These are phyloP conservation scores for Watsonalla cultraria DNA, from an alignment of 2,888 invertebrate genomes.

Conservation along the genomic window DNA sequence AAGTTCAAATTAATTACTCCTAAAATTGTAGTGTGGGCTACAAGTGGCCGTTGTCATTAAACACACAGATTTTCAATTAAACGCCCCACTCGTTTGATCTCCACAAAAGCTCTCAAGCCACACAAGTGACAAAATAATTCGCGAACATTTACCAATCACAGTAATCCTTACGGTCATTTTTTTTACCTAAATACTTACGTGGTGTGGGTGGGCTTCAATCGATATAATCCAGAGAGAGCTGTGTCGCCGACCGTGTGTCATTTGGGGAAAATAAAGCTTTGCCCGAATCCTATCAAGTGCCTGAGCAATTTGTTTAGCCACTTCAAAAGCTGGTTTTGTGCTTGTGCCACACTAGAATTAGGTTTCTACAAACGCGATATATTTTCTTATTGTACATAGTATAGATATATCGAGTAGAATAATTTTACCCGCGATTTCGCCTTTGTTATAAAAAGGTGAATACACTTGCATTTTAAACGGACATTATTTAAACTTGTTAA, in stretches of 20 bases:
- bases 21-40: too few relatives aligned
- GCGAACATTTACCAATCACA: constrained; percentile 31
- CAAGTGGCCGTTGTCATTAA: background rate
- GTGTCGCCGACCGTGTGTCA: constrained; percentile 43
- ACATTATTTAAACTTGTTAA: too few relatives aligned
- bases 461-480: too few relatives aligned
- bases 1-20: too few relatives aligned
- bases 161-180: constrained; percentile 33
- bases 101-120: constrained; percentile 17
- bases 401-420: constrained; percentile 3
- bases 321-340: constrained; percentile 52
- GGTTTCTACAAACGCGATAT: constrained; percentile 11
- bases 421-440: background rate
- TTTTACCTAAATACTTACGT: constrained; percentile 30
- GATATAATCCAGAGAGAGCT: constrained; percentile 50
- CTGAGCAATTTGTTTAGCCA: constrained; percentile 60
- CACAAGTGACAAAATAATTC: constrained; percentile 23
- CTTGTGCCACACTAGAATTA: constrained; percentile 21
- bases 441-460: too few relatives aligned
- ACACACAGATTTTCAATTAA: constrained; percentile 8
- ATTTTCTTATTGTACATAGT: background rate
- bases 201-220: constrained; percentile 30
- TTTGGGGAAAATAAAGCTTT: constrained; percentile 56
- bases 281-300: constrained; percentile 60
- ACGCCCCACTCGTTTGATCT: constrained; percentile 3